These are phyloP conservation scores for Nasua narica DNA, from an alignment of 2,797 vertebrate genomes.

Conservation along the genomic window DNA sequence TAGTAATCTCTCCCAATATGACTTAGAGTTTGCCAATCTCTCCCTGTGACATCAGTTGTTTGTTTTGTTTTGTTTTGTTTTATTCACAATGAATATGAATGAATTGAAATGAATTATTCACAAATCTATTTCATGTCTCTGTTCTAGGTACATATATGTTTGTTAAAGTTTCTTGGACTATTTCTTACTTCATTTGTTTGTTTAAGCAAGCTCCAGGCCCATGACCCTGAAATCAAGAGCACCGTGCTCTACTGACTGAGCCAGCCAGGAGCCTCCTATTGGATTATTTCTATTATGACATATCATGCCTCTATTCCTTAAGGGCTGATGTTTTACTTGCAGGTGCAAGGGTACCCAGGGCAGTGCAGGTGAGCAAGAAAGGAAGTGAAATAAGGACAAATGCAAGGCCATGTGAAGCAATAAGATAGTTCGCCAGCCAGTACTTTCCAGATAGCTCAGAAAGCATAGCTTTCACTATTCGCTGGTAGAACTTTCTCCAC, in stretches of 20 bases:
- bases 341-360: neutral
- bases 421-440: too few relatives aligned
- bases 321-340: neutral
- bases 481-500: neutral
- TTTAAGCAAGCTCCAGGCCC: neutral
- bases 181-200: neutral
- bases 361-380: neutral
- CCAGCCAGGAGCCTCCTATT: neutral
- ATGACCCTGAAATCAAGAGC: neutral
- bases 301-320: neutral
- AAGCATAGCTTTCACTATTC: neutral
- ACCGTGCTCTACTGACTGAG: neutral
- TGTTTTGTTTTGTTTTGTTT: too few relatives aligned
- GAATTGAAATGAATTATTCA: too few relatives aligned
- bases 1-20: neutral
- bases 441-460: neutral
- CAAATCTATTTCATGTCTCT: neutral
- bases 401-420: neutral
- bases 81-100: too few relatives aligned
- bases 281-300: neutral
- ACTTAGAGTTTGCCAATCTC: neutral
- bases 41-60: neutral
- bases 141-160: neutral
- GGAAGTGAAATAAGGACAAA: neutral
- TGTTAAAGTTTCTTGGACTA: neutral